These are phyloP conservation scores for Acanthornis magna DNA, from an alignment of 2,797 vertebrate species.

Conservation along the genomic window DNA sequence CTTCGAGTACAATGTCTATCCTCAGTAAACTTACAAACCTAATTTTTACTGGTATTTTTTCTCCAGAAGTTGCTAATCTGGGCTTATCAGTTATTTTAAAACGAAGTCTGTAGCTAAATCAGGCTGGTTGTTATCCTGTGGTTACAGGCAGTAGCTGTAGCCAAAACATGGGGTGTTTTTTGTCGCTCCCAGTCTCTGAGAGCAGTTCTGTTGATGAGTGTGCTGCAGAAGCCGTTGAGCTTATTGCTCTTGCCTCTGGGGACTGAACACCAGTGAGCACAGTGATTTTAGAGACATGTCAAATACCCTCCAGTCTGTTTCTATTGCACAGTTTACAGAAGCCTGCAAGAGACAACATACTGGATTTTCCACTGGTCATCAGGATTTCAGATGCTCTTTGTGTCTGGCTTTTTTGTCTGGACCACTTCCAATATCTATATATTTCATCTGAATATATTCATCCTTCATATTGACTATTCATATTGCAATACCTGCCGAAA, in stretches of 20 bases:
- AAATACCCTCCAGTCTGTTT: background rate
- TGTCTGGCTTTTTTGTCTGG: background rate
- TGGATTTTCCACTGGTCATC: background rate
- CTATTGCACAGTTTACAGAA: background rate
- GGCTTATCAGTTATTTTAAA: background rate
- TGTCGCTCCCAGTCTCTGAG: background rate
- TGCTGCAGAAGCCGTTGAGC: background rate
- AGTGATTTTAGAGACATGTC: background rate
- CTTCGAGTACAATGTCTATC: background rate
- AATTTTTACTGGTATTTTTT: background rate
- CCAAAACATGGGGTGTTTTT: background rate
- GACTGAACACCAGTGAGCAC: background rate
- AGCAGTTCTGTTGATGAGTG: background rate
- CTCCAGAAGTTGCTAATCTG: constrained; percentile 16
- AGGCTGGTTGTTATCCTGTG: background rate
- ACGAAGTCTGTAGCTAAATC: background rate
- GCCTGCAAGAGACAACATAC: background rate
- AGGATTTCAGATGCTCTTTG: background rate
- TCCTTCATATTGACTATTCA: background rate
- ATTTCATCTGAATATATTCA: background rate
- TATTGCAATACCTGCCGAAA: background rate
- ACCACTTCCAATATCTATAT: background rate
- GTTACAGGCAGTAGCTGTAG: background rate
- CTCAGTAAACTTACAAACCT: background rate
- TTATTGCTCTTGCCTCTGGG: background rate